Evolutionary conservation across 1,140 invertebrate genomes (phyloP).

Genomic region (Holcopasites calliopsidis): DNA sequence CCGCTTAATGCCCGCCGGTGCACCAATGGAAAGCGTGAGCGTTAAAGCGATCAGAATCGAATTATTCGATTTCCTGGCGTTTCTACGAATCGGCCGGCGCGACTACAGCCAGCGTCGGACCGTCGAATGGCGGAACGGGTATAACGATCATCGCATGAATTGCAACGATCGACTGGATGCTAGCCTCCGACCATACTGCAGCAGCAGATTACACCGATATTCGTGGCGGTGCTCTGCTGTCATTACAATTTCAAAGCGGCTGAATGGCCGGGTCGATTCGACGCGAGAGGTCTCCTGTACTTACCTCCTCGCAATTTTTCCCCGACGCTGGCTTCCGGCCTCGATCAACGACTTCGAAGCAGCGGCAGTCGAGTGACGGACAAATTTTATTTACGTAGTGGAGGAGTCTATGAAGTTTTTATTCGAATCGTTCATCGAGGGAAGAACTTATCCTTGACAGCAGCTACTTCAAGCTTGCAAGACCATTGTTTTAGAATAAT

Average conservation of each 20-base stretch:
- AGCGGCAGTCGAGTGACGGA: neutral
- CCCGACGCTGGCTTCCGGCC: conserved; percentile 12
- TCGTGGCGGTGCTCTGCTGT: conserved; percentile 1
- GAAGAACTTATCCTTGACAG: too few relatives aligned
- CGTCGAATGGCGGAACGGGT: conserved; percentile 52
- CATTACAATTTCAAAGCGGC: conserved; percentile 47
- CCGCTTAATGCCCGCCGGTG: conserved; percentile 55
- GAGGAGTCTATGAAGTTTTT: too few relatives aligned
- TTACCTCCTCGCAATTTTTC: conserved; percentile 15
- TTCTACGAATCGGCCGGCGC: conserved; percentile 26
- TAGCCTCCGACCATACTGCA: conserved; percentile 16
- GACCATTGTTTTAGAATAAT: neutral
- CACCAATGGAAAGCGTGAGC: conserved; percentile 34
- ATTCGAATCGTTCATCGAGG: too few relatives aligned
- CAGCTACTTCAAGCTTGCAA: neutral
- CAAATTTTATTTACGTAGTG: too few relatives aligned
- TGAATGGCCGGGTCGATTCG: neutral
- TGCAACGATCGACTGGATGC: conserved; percentile 34
- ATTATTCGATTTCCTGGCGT: conserved; percentile 61
- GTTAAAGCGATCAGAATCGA: conserved; percentile 63
- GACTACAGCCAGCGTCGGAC: neutral
- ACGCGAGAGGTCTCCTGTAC: conserved; percentile 1
- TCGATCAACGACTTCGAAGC: conserved; percentile 28
- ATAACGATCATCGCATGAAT: conserved; percentile 54
- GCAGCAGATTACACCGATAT: conserved; percentile 26